Base-by-base conservation (phyloP, 92 coral and sea anemone species). In the Zoanthus solanderi region DNA sequence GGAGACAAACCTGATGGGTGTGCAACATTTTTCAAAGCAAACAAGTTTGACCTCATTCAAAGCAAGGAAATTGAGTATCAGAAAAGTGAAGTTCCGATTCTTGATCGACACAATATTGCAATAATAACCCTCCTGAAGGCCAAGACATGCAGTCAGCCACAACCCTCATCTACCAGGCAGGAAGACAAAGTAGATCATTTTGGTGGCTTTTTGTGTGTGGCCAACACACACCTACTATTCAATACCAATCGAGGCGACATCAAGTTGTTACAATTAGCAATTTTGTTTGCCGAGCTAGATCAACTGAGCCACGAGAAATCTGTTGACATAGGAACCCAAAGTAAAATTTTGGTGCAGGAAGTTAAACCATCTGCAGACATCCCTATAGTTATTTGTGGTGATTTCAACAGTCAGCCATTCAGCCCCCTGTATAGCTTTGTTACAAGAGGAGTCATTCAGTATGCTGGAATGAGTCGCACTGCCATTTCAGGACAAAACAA, bases 171-270 rank as follows among this genome's bases (percentile, higher is more conserved):
- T 47, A 63, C 13, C 54, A 76, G 72, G n/a, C 88, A 84, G 6
- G 66, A 52, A 23, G 78, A 16, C 29, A 76, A 89, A 46, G 89
- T 79, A 37, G 83, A 77, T n/a, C 54, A 86, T 3, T 76, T 90
- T 4, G 37, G 83, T 28, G 83, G 46, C 14, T 85, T 92, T 31
- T 50, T 92, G 42, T 95, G 98, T 85, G 93, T 97, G 14, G 95
- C 96, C 28, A 97, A 95, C 79, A 97, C 99, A 29, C 99, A 97
- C 75, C 83, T 97, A 14, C 90, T 97, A 13, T 97, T 97, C 88
- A 97, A 97, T 90, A 91, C 71, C 67, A 97, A 94, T 69, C 90
- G 99, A 83, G 99, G 99, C 0, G 99, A 97, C 71, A 94, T 97
- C 76, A 97, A 97, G 84, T 89, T 97, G 74, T 87, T 95, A 28